Percentiles rank a stretch among this genome's conserved stretches.
These are phyloP conservation scores for Hiodon tergisus DNA, from an alignment of 2,113 vertebrate species.

Conservation along the genomic window DNA sequence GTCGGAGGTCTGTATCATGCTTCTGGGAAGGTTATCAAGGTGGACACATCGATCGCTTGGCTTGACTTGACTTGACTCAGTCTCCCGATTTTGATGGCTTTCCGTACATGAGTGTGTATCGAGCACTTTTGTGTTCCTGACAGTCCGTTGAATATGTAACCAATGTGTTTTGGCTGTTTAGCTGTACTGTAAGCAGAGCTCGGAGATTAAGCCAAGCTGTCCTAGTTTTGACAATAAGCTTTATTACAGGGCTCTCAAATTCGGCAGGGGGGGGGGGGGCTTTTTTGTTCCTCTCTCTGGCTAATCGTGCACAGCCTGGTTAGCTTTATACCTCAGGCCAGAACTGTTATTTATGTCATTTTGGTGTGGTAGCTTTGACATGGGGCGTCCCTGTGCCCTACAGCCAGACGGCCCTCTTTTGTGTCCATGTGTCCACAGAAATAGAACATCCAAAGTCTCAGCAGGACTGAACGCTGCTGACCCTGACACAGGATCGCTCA, in stretches of 20 bases:
- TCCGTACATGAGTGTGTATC: neutral
- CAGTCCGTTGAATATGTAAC: neutral
- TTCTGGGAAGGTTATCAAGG: neutral
- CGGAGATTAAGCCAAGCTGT: neutral
- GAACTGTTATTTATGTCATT: neutral
- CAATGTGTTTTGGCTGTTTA: neutral
- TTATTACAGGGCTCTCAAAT: neutral
- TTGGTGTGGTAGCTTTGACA: neutral
- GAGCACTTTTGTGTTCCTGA: neutral
- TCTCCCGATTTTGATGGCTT: neutral
- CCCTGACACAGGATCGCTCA: neutral
- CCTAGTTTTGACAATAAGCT: neutral
- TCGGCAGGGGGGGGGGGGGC: neutral
- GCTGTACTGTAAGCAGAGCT: neutral
- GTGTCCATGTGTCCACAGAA: too few relatives aligned
- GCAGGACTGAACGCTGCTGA: neutral
- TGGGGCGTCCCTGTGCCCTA: too few relatives aligned
- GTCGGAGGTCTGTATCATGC: conserved; percentile 14
- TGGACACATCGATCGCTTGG: neutral
- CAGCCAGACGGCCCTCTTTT: too few relatives aligned
- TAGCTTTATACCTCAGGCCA: neutral
- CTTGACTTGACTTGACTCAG: neutral
- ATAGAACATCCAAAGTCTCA: too few relatives aligned
- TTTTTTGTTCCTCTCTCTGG: too few relatives aligned
- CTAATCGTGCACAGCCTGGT: neutral